Conservation (phyloP, 2,797 vertebrate species). For the Cuniculus paca region DNA sequence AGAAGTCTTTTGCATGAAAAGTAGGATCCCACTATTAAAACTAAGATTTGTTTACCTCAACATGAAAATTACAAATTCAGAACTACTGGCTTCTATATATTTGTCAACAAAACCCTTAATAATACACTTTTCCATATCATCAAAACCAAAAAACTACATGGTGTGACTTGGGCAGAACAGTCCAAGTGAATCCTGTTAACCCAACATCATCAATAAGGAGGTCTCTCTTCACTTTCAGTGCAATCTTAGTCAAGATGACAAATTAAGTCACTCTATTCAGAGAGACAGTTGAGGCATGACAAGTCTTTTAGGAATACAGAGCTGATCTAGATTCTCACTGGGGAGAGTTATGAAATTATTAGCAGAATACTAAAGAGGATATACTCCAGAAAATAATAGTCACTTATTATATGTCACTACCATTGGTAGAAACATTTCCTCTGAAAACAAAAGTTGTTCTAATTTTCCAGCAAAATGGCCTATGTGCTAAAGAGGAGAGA, state of each 20-base stretch:
- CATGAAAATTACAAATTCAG: neutral
- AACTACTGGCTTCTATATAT: neutral
- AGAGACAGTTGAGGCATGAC: neutral
- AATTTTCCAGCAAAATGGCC: neutral
- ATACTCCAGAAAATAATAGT: neutral
- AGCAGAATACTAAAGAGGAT: neutral
- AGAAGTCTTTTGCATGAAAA: neutral
- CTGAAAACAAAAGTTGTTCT: neutral
- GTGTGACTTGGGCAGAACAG: neutral
- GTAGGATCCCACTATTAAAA: neutral
- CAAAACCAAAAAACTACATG: neutral
- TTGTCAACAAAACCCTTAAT: neutral
- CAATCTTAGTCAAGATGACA: neutral
- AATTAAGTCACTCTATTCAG: neutral
- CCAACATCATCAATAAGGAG: neutral
- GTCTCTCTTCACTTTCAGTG: neutral
- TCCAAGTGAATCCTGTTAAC: neutral
- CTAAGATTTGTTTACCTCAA: neutral
- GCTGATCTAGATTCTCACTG: neutral
- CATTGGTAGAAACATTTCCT: neutral
- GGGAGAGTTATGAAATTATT: neutral
- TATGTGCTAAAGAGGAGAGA: neutral
- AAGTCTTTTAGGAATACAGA: no score
- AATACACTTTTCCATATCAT: neutral
- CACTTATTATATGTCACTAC: neutral